phyloP scores from a whole-genome alignment of 2,888 invertebrate genomes.

The Pasiphila rectangulata region DNA sequence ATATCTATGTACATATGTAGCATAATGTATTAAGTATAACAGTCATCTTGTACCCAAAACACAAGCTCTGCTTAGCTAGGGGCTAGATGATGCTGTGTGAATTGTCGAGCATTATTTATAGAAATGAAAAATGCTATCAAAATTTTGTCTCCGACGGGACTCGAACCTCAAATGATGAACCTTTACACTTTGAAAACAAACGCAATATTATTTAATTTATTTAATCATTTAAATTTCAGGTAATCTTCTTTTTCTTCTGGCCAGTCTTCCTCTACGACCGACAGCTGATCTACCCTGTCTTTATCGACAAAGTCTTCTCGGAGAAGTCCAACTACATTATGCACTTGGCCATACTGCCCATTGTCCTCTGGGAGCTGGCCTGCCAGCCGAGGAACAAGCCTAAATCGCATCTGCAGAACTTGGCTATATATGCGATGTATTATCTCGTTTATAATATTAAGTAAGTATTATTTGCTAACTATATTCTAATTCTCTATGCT shows the following conservation, averaged over 20 bases:
- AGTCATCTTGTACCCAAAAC: too few species aligned
- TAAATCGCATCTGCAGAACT: conserved; percentile 34
- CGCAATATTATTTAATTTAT: too few species aligned
- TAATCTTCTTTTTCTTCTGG: conserved; percentile 52
- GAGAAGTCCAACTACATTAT: conserved; percentile 46
- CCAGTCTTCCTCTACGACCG: conserved; percentile 48
- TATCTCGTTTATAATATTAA: conserved; percentile 34
- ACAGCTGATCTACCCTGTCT: conserved; percentile 46
- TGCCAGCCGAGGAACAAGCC: conserved; percentile 40
- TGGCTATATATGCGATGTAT: conserved; percentile 23
- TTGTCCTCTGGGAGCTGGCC: conserved; percentile 46
- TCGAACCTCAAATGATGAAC: too few species aligned
- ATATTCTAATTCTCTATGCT: too few species aligned
- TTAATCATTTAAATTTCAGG: conserved; percentile 42
- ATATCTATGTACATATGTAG: too few species aligned
- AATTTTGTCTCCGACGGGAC: too few species aligned
- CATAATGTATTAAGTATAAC: too few species aligned
- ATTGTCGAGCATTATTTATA: too few species aligned
- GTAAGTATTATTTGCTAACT: conserved; percentile 44
- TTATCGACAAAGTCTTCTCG: conserved; percentile 50
- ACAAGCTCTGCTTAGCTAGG: too few species aligned
- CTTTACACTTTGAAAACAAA: too few species aligned
- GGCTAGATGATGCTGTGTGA: too few species aligned
- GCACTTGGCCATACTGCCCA: conserved; percentile 41
- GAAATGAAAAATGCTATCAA: too few species aligned